phyloP scores from a whole-genome alignment of 2,113 vertebrate species.

The Oncorhynchus mykiss region DNA sequence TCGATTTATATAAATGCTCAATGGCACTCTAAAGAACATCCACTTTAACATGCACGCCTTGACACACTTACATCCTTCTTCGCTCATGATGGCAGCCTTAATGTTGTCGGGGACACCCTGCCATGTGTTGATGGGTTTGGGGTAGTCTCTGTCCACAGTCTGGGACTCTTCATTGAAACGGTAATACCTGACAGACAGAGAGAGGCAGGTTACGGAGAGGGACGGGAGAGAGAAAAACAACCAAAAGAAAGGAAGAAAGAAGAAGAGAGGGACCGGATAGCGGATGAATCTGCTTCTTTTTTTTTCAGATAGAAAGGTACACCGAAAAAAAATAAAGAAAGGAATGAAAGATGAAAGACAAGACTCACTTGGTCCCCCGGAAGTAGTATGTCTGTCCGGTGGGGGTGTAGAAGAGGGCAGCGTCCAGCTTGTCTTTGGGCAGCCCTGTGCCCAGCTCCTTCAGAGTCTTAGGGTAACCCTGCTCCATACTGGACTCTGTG shows the following conservation, averaged over 20 bases:
- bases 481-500: constrained; percentile 81
- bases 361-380: constrained; percentile 80
- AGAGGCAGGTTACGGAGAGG: neutral
- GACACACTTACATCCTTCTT: constrained; percentile 79
- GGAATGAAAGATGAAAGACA: neutral
- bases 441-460: constrained; percentile 81
- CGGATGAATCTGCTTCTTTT: neutral
- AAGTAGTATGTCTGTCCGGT: constrained; percentile 92
- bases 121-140: constrained; percentile 86
- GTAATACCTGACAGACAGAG: constrained; percentile 77
- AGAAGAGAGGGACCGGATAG: neutral
- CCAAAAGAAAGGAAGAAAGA: neutral
- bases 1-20: neutral
- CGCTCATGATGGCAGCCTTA: constrained; percentile 83
- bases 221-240: neutral
- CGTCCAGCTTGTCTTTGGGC: constrained; percentile 84
- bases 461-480: constrained; percentile 83
- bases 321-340: neutral
- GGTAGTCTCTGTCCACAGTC: constrained; percentile 81
- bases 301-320: neutral
- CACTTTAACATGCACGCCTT: neutral
- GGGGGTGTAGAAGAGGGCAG: constrained; percentile 85
- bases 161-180: constrained; percentile 83
- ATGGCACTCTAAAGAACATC: neutral
- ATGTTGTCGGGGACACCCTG: constrained; percentile 83